Base-by-base conservation (phyloP, 2,113 vertebrate genomes). In the Myrmecophaga tridactyla region DNA sequence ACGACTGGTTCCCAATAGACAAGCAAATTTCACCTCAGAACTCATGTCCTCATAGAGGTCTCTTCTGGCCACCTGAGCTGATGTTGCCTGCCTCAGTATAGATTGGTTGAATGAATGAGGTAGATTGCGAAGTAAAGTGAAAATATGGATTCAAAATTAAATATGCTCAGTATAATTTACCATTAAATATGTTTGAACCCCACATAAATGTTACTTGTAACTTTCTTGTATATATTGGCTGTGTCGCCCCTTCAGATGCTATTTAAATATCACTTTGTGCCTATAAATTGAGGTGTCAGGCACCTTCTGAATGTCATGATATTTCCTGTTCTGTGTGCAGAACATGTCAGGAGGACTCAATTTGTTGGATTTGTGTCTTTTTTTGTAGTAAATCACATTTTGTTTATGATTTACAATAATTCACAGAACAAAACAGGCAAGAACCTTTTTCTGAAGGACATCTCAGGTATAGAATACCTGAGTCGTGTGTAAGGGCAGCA, bases 241-340 rank as follows among this genome's bases (percentile, higher is more conserved):
- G 80, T 89, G 89, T 94, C 90, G 39, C 77, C 83, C 77, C 76
- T 86, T 94, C 94, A 97, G 97, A 97, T 96, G 95, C 93, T 95
- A 92, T 94, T 96, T 94, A 96, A 96, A 94, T 97, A 94, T 82
- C 96, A 95, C 96, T 90, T 95, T 97, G 89, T 96, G 96, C 90
- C 76, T 97, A 90, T 80, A 97, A 96, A 90, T 96, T 90, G 72
- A 86, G 85, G 94, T 94, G 92, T 92, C 67, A 69, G 92, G 90
- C 94, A 97, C 92, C 96, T 97, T 96, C 94, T 6, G 51, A 96
- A 97, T 96, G 96, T 94, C 96, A 92, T n/a, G n/a, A n/a, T 51
- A 92, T 90, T 97, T 97, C 94, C 90, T 96, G 81, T 96, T 96
- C 94, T 93, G 62, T 93, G 76, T 94, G 51, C 46, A 83, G 67